Percentiles rank a stretch among this genome's conserved stretches.
phyloP scores from a whole-genome alignment of 1,140 invertebrate species.

The Scaptomyza pallida region DNA sequence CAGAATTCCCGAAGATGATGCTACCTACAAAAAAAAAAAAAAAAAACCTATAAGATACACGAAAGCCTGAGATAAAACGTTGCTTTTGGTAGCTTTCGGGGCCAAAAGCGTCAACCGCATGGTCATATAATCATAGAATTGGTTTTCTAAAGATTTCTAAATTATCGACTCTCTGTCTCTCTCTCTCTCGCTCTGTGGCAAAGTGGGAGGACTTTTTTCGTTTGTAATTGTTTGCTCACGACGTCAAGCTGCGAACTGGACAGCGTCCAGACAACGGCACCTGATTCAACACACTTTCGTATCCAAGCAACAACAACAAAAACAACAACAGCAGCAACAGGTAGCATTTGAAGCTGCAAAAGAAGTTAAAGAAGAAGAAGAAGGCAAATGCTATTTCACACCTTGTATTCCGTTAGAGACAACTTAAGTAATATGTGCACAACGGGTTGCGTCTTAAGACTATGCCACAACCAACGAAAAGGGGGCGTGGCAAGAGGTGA shows the following conservation, averaged over 20 bases:
- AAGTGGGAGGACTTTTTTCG: constrained; percentile 57
- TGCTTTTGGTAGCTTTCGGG: constrained; percentile 17
- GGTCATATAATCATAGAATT: constrained; percentile 10
- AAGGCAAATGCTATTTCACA: constrained; percentile 58
- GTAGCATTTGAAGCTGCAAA: background rate
- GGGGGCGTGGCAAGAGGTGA: constrained; percentile 27
- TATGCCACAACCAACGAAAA: constrained; percentile 5
- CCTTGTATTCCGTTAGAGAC: constrained; percentile 64
- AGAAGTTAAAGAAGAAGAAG: too few species aligned
- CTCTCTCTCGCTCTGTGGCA: constrained; percentile 18
- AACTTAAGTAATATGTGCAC: constrained; percentile 2
- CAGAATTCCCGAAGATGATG: constrained; percentile 19
- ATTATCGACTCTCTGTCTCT: constrained; percentile 48
- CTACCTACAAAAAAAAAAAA: background rate
- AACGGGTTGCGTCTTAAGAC: background rate
- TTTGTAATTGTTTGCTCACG: constrained; percentile 64
- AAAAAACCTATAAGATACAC: constrained; percentile 25
- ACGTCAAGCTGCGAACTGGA: constrained; percentile 61
- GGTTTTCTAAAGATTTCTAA: constrained; percentile 66
- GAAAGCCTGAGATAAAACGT: constrained; percentile 9
- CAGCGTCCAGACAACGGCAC: constrained; percentile 37
- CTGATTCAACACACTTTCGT: constrained; percentile 60
- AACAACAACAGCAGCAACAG: constrained; percentile 45
- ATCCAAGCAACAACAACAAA: constrained; percentile 8
- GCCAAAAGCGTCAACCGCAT: too few species aligned